phyloP scores from a whole-genome alignment of 2,888 invertebrate genomes.

The Epinotia demarniana region DNA sequence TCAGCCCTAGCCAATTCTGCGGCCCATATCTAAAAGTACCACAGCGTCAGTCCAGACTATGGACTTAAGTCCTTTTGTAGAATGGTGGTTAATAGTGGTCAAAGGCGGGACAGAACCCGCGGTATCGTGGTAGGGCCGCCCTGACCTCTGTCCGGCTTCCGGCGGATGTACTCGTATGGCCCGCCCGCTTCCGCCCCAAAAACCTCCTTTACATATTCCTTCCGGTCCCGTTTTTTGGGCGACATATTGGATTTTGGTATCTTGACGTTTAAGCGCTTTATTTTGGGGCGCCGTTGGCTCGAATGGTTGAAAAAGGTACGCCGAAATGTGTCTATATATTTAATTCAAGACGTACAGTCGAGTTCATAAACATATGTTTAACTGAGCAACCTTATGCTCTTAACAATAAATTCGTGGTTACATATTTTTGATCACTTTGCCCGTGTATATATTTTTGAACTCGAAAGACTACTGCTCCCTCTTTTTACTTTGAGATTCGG shows the following conservation, averaged over 20 bases:
- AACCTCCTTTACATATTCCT: constrained; percentile 44
- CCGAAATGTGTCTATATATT: neutral
- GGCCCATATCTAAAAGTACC: neutral
- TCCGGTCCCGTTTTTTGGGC: constrained; percentile 43
- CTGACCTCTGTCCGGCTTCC: constrained; percentile 39
- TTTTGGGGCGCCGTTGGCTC: neutral
- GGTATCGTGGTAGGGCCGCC: constrained; percentile 24
- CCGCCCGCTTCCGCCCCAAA: constrained; percentile 44
- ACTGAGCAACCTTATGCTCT: too few species aligned
- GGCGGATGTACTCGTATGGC: constrained; percentile 38
- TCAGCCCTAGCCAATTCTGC: constrained; percentile 22
- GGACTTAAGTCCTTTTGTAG: neutral
- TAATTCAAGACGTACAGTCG: neutral
- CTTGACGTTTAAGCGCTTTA: constrained; percentile 38
- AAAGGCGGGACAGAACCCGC: constrained; percentile 32
- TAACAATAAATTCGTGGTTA: too few species aligned
- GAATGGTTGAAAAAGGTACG: neutral
- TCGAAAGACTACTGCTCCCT: neutral
- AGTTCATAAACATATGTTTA: neutral
- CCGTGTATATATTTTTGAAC: neutral
- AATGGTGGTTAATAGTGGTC: constrained; percentile 33
- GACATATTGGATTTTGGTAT: constrained; percentile 44
- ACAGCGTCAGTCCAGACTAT: too few species aligned
- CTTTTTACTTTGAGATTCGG: too few species aligned
- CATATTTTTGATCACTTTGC: too few species aligned